phyloP scores from a whole-genome alignment of 2,113 vertebrate species.

The Xerus inauris region DNA sequence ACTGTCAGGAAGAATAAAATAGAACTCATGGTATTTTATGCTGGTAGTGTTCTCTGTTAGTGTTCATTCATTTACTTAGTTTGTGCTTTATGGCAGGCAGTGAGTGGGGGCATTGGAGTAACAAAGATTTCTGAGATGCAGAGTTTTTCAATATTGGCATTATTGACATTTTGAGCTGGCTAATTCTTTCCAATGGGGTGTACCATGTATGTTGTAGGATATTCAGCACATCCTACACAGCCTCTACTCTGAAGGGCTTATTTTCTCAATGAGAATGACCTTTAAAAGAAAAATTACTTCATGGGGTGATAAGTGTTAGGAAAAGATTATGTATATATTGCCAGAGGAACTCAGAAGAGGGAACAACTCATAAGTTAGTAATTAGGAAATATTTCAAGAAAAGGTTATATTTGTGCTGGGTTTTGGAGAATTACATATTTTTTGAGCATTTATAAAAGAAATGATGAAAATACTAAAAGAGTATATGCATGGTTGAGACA shows the following conservation, averaged over 20 bases:
- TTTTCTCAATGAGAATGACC: slow-evolving; percentile 46
- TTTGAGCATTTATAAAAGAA: slow-evolving; percentile 24
- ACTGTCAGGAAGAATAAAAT: neutral
- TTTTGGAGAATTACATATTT: slow-evolving; percentile 22
- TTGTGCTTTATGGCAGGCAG: neutral
- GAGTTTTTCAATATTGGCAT: neutral
- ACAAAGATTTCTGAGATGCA: neutral
- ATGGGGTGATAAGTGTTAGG: neutral
- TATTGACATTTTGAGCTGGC: neutral
- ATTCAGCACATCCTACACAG: neutral
- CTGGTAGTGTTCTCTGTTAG: neutral
- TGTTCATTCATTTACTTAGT: neutral
- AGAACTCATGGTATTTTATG: neutral
- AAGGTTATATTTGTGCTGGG: neutral
- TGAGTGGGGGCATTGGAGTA: neutral
- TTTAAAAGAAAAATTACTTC: slow-evolving; percentile 52
- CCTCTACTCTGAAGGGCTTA: neutral
- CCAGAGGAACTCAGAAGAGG: neutral
- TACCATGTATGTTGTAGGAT: neutral
- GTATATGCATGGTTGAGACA: neutral
- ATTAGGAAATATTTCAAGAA: slow-evolving; percentile 33
- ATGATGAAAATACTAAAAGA: slow-evolving; percentile 21
- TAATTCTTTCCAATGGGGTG: neutral
- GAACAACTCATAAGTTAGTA: neutral
- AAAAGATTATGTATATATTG: slow-evolving; percentile 27